phyloP scores from a whole-genome alignment of 2,888 invertebrate species.

The Drosophila pseudotalamancana region DNA sequence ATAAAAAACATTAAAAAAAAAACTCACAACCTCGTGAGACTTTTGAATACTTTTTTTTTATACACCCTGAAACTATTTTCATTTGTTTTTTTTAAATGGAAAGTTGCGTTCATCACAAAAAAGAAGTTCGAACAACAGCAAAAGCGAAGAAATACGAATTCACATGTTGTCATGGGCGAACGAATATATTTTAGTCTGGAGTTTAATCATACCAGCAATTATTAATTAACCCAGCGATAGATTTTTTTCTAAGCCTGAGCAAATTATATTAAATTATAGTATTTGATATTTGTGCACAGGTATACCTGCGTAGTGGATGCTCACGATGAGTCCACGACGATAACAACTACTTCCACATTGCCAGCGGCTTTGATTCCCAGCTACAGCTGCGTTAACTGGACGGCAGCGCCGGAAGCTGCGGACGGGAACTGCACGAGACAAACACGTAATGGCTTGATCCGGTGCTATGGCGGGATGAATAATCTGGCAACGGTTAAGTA shows the following conservation, averaged over 20 bases:
- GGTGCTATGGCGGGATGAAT: conserved; percentile 81
- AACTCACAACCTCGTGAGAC: too few species aligned
- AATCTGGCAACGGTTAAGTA: conserved; percentile 76
- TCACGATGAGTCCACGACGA: conserved; percentile 1
- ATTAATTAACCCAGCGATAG: conserved; percentile 18
- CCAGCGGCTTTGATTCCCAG: neutral
- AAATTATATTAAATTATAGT: conserved; percentile 15
- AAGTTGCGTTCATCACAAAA: too few species aligned
- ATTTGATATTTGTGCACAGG: conserved; percentile 10
- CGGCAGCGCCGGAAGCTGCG: conserved; percentile 71
- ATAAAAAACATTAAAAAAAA: too few species aligned
- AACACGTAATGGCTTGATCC: conserved; percentile 64
- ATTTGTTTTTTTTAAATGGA: too few species aligned
- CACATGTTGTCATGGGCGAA: neutral
- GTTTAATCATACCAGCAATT: conserved; percentile 13
- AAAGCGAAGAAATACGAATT: too few species aligned
- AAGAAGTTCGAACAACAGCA: too few species aligned
- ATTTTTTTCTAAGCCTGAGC: conserved; percentile 20
- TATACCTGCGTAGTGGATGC: neutral
- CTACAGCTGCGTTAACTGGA: conserved; percentile 76
- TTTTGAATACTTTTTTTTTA: too few species aligned
- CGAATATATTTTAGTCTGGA: neutral
- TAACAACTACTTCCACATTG: neutral
- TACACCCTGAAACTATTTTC: too few species aligned
- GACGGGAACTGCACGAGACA: conserved; percentile 79